A percentile compares a stretch with the other conserved stretches of the same genome.
phyloP scores from a whole-genome alignment of 2,888 invertebrate species.

The Eupithecia abbreviata region DNA sequence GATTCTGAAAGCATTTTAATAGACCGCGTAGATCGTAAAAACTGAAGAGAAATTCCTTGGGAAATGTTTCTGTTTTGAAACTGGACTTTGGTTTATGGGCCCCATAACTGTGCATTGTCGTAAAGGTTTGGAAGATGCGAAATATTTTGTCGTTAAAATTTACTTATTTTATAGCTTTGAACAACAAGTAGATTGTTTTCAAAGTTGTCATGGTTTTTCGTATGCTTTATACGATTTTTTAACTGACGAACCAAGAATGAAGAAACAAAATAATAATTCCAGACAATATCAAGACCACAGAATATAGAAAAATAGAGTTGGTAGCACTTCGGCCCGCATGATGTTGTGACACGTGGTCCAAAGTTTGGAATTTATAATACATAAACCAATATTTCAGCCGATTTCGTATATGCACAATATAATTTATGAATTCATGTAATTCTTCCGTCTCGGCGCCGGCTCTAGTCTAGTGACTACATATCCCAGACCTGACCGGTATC shows the following conservation, averaged over 20 bases:
- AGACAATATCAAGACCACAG: neutral
- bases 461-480: neutral
- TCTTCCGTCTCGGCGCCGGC: neutral
- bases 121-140: neutral
- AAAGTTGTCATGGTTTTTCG: neutral
- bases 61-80: conserved; percentile 60
- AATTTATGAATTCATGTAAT: neutral
- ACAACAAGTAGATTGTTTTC: neutral
- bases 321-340: neutral
- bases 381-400: neutral
- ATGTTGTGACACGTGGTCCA: neutral
- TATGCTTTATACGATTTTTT: neutral
- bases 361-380: neutral
- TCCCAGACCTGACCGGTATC: too few relatives aligned
- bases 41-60: conserved; percentile 62
- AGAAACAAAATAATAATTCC: neutral
- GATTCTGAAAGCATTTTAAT: conserved; percentile 58
- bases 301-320: neutral
- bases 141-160: neutral
- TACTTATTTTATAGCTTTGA: neutral
- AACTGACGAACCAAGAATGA: neutral
- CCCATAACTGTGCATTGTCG: conserved; percentile 41
- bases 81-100: conserved; percentile 49
- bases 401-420: neutral
- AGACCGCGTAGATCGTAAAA: conserved; percentile 62